phyloP scores from a whole-genome alignment of 2,888 invertebrate species.

The Crossocerus cetratus region DNA sequence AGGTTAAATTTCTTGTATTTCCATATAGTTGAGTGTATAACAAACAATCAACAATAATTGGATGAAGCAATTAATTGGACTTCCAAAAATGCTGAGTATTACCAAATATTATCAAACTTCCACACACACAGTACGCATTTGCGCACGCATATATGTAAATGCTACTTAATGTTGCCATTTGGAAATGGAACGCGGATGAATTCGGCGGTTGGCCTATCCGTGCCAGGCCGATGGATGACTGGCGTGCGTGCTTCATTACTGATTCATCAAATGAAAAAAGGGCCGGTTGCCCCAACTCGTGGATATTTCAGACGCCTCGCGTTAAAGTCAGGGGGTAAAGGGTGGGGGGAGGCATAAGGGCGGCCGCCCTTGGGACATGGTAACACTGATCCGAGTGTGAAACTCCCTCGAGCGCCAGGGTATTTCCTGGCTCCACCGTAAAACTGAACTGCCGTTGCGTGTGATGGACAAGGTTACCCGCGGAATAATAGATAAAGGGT shows the following conservation, averaged over 20 bases:
- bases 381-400: slow-evolving; percentile 51
- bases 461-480: slow-evolving; percentile 46
- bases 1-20: no score
- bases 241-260: slow-evolving; percentile 45
- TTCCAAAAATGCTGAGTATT: no score
- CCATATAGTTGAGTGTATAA: no score
- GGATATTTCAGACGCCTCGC: slow-evolving; percentile 55
- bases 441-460: slow-evolving; percentile 58
- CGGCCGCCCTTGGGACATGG: slow-evolving; percentile 47
- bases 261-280: slow-evolving; percentile 57
- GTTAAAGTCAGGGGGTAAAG: slow-evolving; percentile 36
- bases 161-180: slow-evolving; percentile 22
- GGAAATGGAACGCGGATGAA: slow-evolving; percentile 25
- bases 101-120: neutral
- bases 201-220: slow-evolving; percentile 30
- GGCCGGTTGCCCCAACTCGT: slow-evolving; percentile 42
- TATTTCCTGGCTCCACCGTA: slow-evolving; percentile 48
- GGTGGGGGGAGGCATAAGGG: slow-evolving; percentile 33
- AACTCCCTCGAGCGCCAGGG: slow-evolving; percentile 36
- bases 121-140: neutral
- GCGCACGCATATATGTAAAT: neutral
- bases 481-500: slow-evolving; percentile 43
- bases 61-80: no score
- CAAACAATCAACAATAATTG: no score
- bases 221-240: slow-evolving; percentile 37